Conservation (phyloP, 2,797 vertebrate genomes). For the Peromyscus attwateri region DNA sequence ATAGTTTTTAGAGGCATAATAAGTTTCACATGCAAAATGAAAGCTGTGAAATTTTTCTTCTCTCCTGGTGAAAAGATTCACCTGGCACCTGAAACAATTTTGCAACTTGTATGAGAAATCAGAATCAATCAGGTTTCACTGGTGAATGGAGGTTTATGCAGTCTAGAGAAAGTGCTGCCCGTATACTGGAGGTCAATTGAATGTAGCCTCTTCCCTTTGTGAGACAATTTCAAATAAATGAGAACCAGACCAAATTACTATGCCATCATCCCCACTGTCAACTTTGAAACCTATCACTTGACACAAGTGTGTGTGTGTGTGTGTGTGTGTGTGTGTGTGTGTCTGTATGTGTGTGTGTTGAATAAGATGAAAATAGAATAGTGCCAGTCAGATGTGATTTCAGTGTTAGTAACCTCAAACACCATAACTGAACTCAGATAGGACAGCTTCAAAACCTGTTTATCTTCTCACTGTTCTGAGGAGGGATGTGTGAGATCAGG, state of each 20-base stretch:
- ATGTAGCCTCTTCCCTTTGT: constrained; percentile 47
- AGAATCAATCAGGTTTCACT: constrained; percentile 56
- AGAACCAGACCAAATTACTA: constrained; percentile 50
- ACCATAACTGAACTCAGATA: not conserved
- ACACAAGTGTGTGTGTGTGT: not conserved
- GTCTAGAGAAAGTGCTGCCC: constrained; percentile 15
- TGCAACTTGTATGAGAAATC: constrained; percentile 68
- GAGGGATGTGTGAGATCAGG: not conserved
- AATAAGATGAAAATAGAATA: constrained; percentile 47
- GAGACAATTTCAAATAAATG: constrained; percentile 61
- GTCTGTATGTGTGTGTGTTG: not conserved
- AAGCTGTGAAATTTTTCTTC: constrained; percentile 67
- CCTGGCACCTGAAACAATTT: constrained; percentile 64
- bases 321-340: not conserved
- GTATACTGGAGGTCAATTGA: constrained; percentile 7
- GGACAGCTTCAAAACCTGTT: not conserved
- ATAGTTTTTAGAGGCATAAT: constrained; percentile 70
- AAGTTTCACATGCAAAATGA: constrained; percentile 74
- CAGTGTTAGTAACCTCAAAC: not conserved
- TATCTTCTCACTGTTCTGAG: not conserved
- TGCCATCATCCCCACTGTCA: not conserved
- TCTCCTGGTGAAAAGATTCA: constrained; percentile 63
- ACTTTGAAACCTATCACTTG: constrained; percentile 36
- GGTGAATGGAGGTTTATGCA: constrained; percentile 44
- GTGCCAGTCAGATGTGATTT: not conserved